Conservation (phyloP, 2,797 vertebrate genomes). For the Microcaecilia unicolor region DNA sequence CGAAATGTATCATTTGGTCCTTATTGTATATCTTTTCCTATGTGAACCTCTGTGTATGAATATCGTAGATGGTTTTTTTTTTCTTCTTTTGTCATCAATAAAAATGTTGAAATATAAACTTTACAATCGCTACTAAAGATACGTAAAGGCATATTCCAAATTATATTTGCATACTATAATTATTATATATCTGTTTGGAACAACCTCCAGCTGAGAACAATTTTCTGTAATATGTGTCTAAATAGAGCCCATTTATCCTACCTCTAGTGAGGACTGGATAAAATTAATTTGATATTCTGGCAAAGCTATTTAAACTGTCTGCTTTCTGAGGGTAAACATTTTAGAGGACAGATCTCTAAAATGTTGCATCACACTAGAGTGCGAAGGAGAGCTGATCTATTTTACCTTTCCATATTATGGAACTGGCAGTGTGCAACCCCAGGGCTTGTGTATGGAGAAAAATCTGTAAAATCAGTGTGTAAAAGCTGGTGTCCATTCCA, state of each 20-base stretch:
- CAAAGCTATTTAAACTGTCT: conserved; percentile 73
- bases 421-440: no score
- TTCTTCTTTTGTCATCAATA: no score
- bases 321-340: conserved; percentile 65
- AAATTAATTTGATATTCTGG: conserved; percentile 64
- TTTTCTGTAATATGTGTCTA: conserved; percentile 70
- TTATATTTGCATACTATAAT: conserved; percentile 43
- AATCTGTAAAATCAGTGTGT: no score
- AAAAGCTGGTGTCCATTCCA: no score
- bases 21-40: no score
- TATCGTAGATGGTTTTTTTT: no score
- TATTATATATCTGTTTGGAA: conserved; percentile 62
- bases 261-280: conserved; percentile 64
- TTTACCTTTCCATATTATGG: no score
- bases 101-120: no score
- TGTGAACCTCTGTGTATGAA: no score
- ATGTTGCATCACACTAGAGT: conserved; percentile 1
- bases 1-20: no score
- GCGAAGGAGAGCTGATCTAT: conserved; percentile 6
- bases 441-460: no score
- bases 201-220: conserved; percentile 70
- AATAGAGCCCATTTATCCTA: conserved; percentile 68
- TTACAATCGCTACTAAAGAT: conserved; percentile 38
- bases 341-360: conserved; percentile 59
- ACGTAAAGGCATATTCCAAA: conserved; percentile 41